Evolutionary conservation across 92 coral and sea anemone genomes (phyloP).

Genomic region (Epizoanthus scotinus): DNA sequence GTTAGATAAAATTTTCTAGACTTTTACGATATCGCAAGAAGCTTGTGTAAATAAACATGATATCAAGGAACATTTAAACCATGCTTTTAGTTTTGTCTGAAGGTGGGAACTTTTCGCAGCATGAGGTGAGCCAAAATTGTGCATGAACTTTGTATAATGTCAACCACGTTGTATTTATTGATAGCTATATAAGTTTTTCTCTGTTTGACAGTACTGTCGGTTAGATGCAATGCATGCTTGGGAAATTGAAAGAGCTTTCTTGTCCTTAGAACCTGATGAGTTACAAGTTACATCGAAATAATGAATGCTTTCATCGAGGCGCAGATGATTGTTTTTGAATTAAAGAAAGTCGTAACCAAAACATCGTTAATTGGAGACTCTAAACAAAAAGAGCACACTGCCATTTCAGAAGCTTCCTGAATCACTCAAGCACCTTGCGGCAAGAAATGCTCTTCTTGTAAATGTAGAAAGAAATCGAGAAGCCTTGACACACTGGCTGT

Average conservation of each 20-base stretch:
- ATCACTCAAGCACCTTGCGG: conserved; percentile 36
- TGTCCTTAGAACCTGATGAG: background rate
- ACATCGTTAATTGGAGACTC: conserved; percentile 62
- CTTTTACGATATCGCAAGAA: conserved; percentile 22
- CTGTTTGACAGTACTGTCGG: background rate
- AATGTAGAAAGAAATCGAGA: background rate
- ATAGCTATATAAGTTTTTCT: background rate
- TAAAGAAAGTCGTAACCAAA: conserved; percentile 69
- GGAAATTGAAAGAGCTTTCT: conserved; percentile 5
- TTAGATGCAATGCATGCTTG: background rate
- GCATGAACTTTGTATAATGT: background rate
- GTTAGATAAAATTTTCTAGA: conserved; percentile 25
- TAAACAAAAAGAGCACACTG: conserved; percentile 61
- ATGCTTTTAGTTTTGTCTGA: conserved; percentile 35
- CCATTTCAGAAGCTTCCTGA: conserved; percentile 56
- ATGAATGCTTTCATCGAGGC: conserved; percentile 64
- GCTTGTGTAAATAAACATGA: conserved; percentile 38
- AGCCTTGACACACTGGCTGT: conserved; percentile 7
- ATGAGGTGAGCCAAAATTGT: conserved; percentile 26
- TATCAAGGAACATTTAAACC: conserved; percentile 44
- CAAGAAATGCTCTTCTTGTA: conserved; percentile 22
- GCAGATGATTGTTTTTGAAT: conserved; percentile 67
- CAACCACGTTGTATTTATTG: background rate
- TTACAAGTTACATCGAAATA: conserved; percentile 52
- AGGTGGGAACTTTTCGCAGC: conserved; percentile 39